A percentile compares a stretch with the other conserved stretches of the same genome.
Evolutionary conservation across 2,113 vertebrate genomes (phyloP).

Genomic region (Mastomys natalensis): DNA sequence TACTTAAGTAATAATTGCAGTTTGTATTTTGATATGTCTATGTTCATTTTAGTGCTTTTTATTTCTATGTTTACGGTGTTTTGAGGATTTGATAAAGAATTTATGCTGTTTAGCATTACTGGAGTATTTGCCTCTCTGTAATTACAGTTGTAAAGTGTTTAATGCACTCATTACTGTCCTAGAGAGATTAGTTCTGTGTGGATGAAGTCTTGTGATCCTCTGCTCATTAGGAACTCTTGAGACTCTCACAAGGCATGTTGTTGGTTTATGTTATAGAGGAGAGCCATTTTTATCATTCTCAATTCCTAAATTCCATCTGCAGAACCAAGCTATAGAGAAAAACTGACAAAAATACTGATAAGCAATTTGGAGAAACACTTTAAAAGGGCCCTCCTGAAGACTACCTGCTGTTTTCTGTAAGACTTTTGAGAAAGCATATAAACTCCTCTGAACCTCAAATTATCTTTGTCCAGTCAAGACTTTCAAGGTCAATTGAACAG

Average conservation of each 20-base stretch:
- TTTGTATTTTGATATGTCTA: conserved; percentile 24
- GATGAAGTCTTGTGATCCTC: neutral
- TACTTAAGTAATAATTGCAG: neutral
- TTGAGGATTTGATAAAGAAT: conserved; percentile 32
- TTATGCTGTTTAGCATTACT: conserved; percentile 25
- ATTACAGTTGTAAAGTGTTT: neutral
- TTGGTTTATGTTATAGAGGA: neutral
- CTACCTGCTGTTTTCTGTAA: neutral
- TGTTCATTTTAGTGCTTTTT: neutral
- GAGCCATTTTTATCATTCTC: neutral
- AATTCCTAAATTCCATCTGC: neutral
- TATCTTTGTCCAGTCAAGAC: neutral
- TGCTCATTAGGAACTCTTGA: neutral
- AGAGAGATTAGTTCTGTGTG: neutral
- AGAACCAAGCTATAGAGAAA: neutral
- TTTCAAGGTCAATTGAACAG: neutral
- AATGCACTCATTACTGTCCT: neutral
- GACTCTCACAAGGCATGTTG: neutral
- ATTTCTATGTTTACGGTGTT: neutral
- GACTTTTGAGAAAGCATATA: neutral
- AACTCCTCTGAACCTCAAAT: neutral
- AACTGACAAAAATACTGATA: neutral
- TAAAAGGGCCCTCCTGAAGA: neutral
- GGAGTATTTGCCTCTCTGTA: neutral
- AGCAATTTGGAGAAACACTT: neutral